A percentile compares a stretch with the other conserved stretches of the same genome.
phyloP scores from a whole-genome alignment of 2,113 vertebrate species.

The Laticauda colubrina region DNA sequence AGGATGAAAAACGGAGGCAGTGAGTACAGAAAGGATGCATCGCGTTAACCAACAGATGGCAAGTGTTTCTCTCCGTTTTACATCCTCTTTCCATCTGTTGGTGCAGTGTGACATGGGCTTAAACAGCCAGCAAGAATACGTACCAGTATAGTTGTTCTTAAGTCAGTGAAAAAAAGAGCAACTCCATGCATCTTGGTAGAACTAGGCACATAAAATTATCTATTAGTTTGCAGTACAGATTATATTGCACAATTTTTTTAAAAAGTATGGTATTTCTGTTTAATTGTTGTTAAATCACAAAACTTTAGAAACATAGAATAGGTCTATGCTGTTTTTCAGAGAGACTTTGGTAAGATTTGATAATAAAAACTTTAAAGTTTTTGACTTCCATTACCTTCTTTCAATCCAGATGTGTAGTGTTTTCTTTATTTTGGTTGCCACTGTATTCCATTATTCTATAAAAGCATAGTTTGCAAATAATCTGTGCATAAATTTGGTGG shows the following conservation, averaged over 20 bases:
- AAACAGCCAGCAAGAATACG: conserved; percentile 46
- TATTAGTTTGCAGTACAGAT: background rate
- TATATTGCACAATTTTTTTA: conserved; percentile 15
- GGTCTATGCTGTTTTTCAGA: conserved; percentile 18
- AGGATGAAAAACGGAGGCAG: too few relatives aligned
- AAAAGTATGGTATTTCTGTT: background rate
- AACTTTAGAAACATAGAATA: background rate
- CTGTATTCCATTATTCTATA: conserved; percentile 20
- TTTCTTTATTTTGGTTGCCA: conserved; percentile 10
- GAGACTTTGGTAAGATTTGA: background rate
- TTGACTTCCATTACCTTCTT: background rate
- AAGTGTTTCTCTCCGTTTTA: too few relatives aligned
- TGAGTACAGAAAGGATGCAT: too few relatives aligned
- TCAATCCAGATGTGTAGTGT: background rate
- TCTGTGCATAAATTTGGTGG: conserved; percentile 36
- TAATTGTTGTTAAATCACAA: background rate
- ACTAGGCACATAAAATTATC: background rate
- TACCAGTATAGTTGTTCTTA: conserved; percentile 56
- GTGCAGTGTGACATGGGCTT: too few relatives aligned
- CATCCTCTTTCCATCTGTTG: too few relatives aligned
- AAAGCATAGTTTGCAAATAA: background rate
- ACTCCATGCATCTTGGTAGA: conserved; percentile 19
- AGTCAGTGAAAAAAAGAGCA: conserved; percentile 47
- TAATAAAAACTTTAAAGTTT: background rate
- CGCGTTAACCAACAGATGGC: too few relatives aligned